A percentile compares a stretch with the other conserved stretches of the same genome.
Evolutionary conservation across 2,888 invertebrate species (phyloP).

Genomic region (Clitarchus hookeri): DNA sequence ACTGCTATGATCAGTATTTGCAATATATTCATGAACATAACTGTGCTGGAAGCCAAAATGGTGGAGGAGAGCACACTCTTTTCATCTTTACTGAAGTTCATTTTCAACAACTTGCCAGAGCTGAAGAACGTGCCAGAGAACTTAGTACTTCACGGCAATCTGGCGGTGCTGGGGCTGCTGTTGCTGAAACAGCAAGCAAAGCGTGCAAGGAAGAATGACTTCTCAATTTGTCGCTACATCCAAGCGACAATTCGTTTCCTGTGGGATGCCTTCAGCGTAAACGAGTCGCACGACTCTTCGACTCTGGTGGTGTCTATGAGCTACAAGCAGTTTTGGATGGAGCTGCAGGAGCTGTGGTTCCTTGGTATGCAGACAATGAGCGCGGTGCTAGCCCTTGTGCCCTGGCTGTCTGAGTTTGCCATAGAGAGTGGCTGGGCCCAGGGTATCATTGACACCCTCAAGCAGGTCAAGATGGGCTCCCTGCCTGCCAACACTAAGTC

Average conservation of each 20-base stretch:
- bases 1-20: slow-evolving; percentile 86
- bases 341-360: slow-evolving; percentile 90
- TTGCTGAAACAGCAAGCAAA: slow-evolving; percentile 82
- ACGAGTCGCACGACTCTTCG: slow-evolving; percentile 82
- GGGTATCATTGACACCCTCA: slow-evolving; percentile 80
- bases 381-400: slow-evolving; percentile 76
- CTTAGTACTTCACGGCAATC: slow-evolving; percentile 81
- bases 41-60: slow-evolving; percentile 82
- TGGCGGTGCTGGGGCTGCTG: slow-evolving; percentile 80
- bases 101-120: slow-evolving; percentile 83
- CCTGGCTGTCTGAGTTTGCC: slow-evolving; percentile 89
- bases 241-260: slow-evolving; percentile 87
- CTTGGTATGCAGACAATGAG: slow-evolving; percentile 93
- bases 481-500: slow-evolving; percentile 83
- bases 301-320: slow-evolving; percentile 82
- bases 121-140: slow-evolving; percentile 82
- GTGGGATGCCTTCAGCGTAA: slow-evolving; percentile 91
- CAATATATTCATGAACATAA: slow-evolving; percentile 90
- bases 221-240: slow-evolving; percentile 86
- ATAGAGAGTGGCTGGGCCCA: slow-evolving; percentile 94
- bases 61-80: slow-evolving; percentile 80
- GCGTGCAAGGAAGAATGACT: slow-evolving; percentile 84
- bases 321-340: slow-evolving; percentile 88
- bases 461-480: slow-evolving; percentile 81
- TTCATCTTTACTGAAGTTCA: slow-evolving; percentile 79